Evolutionary conservation across 2,113 vertebrate genomes (phyloP), one percentile per base, ranked within the genome.

Genomic region (Redunca redunca): DNA sequence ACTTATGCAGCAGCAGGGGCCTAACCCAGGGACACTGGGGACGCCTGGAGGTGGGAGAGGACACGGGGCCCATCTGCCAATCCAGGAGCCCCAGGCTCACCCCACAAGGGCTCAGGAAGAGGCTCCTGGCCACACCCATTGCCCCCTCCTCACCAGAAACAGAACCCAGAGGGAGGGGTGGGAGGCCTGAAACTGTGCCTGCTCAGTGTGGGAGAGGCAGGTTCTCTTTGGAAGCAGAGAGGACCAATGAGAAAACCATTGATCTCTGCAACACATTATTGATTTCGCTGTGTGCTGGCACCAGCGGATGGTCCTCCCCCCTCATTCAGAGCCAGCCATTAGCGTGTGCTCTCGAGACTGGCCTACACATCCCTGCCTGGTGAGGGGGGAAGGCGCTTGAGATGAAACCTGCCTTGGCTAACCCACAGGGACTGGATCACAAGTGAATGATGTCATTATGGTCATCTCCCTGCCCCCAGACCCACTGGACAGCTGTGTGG

Each of bases 211-310:
- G n/a, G 43, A 43, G 71, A 84, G 16, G 33, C 15, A 19, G 52
- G 28, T 33, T 93, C 55, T 78, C 46, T 86, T 46, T 21, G 46
- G 60, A 90, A 95, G 87, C 93, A 52, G n/a, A 67, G 53, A 28
- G 23, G 52, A 71, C 43, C 10, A 48, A 50, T 2, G 64, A 71
- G 84, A 95, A 71, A 84, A 48, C 67, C 91, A 97, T 50, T 85
- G 94, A 91, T 98, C 96, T 97, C 14, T 40, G 74, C 53, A 62
- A 93, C 48, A 88, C 91, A 81, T 94, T 97, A 98, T 97, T 91
- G 97, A 98, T 95, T 55, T 2, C 11, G 26, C 57, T 40, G 40
- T 77, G 77, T 2, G 48, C 88, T 60, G 91, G 91, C 78, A 60
- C n/a, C 17, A 10, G 80, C 2, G 1, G n/a, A 11, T 0, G 9